These are phyloP conservation scores for Copsychus sechellarum DNA, from an alignment of 2,113 vertebrate species.

Conservation along the genomic window DNA sequence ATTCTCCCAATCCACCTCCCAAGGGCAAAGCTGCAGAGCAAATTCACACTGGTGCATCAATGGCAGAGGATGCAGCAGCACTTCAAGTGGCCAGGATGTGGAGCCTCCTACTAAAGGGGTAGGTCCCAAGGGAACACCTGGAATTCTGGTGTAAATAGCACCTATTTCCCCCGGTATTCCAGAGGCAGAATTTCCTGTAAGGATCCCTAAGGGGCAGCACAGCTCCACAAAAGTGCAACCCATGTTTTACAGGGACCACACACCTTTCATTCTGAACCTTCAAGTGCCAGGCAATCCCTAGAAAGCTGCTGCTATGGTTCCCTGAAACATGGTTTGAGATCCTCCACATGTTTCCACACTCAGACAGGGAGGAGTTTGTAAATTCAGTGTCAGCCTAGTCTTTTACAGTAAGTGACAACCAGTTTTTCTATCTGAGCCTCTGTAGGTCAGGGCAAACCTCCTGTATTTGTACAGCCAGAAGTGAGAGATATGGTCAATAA, in stretches of 20 bases:
- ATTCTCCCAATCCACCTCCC: neutral
- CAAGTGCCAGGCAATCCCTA: neutral
- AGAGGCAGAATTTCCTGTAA: neutral
- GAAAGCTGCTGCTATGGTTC: neutral
- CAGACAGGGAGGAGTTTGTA: neutral
- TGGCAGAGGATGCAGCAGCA: neutral
- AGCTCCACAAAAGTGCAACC: neutral
- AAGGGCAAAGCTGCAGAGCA: neutral
- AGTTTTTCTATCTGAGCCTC: neutral
- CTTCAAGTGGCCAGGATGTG: neutral
- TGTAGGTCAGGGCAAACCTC: neutral
- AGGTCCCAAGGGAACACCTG: rapidly evolving
- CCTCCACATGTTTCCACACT: neutral
- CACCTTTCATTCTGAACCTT: neutral
- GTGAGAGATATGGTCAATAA: neutral
- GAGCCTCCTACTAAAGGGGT: neutral
- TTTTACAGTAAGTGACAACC: neutral
- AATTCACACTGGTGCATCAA: rapidly evolving
- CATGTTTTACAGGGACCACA: neutral
- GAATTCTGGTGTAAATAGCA: neutral
- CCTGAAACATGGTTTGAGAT: neutral
- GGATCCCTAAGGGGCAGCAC: constrained; percentile 37
- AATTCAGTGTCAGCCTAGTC: neutral
- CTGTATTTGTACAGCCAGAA: neutral
- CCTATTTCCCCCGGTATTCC: neutral